Evolutionary conservation across 1,140 invertebrate species (phyloP).

Genomic region (Gerris buenoi): DNA sequence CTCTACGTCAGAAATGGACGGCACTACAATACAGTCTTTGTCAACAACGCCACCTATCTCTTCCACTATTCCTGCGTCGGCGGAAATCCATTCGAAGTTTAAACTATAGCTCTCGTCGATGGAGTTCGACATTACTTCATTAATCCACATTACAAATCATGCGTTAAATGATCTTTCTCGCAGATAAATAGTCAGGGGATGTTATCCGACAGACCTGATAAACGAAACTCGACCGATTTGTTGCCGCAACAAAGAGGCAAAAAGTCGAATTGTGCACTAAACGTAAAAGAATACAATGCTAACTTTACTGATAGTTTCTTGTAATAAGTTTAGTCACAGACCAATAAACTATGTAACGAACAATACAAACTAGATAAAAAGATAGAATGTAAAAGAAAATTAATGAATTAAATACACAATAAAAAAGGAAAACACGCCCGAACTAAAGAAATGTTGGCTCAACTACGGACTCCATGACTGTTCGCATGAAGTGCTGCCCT

Average conservation of each 20-base stretch:
- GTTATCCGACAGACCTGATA: too few relatives aligned
- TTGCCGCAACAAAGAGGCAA: too few relatives aligned
- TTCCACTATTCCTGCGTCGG: constrained; percentile 10
- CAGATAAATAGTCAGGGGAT: too few relatives aligned
- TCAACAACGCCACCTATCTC: constrained; percentile 15
- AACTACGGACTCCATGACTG: background rate
- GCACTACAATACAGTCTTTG: constrained; percentile 15
- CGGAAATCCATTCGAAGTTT: constrained; percentile 16
- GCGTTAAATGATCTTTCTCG: background rate
- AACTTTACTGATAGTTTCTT: too few relatives aligned
- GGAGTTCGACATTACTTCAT: constrained; percentile 11
- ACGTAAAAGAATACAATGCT: too few relatives aligned
- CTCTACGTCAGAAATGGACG: constrained; percentile 6
- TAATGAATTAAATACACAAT: too few relatives aligned
- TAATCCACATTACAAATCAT: background rate
- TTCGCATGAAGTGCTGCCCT: background rate
- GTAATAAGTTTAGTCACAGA: too few relatives aligned
- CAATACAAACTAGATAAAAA: too few relatives aligned
- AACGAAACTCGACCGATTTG: too few relatives aligned
- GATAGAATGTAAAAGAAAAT: too few relatives aligned
- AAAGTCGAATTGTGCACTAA: too few relatives aligned
- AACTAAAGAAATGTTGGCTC: background rate
- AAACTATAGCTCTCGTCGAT: constrained; percentile 14
- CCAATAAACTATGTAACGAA: too few relatives aligned
- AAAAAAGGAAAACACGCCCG: background rate